Evolutionary conservation across 2,113 vertebrate genomes (phyloP), one percentile per base, ranked within the genome.

Genomic region (Marcusenius ussheri): DNA sequence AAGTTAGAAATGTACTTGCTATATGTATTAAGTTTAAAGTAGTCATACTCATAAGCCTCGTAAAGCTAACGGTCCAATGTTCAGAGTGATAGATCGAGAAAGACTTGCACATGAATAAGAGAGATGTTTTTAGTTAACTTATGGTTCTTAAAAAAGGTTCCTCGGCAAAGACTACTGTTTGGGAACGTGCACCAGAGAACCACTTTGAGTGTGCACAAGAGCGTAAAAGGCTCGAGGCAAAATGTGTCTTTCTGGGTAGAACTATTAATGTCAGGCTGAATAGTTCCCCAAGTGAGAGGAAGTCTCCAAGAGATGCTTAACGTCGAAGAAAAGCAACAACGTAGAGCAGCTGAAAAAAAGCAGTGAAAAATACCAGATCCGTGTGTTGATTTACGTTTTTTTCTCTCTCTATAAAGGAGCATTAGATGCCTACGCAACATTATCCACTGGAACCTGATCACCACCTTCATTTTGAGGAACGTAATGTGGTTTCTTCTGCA

Each of bases 391-490:
- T 19, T 17, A 39, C 24, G 8, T 66, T 27, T 19, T 53, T 53
- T 31, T 35, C 17, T 46, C 42, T 9, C 46, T 24, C 83, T 1
- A 11, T n/a, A 4, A 11, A 99, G 98, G 95, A 99, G 98, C 92
- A 99, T 99, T 91, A 94, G 98, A 92, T 99, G 98, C 92, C 97
- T 99, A 88, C 93, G 98, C 90, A 99, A 99, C 47, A 97, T 99
- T 90, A 99, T 99, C 93, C 98, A 99, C 94, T 99, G 98, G 98
- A 99, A 99, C 92, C 50, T 99, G 93, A 98, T 99, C 92, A 97
- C 97, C 89, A 99, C 98, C 0, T 99, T 99, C 91, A 99, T 99
- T 94, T 95, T 99, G 94, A 95, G 98, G 92, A 99, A 99, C 2
- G 92, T 97, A 39, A 96, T 97, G 95, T 99, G 98, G 98, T 99